Base-by-base conservation (phyloP, 2,113 vertebrate species). In the Nyctibius bracteatus region DNA sequence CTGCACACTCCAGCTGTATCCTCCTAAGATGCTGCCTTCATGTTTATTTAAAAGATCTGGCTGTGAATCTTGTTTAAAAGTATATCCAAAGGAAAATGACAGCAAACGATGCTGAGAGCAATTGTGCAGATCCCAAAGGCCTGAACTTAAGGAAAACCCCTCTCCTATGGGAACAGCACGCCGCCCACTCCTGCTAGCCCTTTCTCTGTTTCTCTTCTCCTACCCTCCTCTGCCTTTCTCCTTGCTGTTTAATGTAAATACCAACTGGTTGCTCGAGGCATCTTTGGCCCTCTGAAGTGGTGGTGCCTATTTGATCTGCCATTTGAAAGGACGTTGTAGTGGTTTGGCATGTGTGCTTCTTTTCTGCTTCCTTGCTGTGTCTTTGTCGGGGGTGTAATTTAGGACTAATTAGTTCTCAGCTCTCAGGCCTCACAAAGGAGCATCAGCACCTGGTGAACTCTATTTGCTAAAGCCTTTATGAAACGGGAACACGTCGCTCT, bases 401-500 rank as follows among this genome's bases (percentile, higher is more conserved):
- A 78, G 67, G 62, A 86, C 92, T 95, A 95, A 96, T 97, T 96
- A 94, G 59, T 94, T 92, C 88, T 74, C 94, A 88, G 72, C 83
- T 94, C 80, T 90, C 88, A 62, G 90, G 58, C 65, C 73, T 82
- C 84, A 87, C 78, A 90, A 92, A 95, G 63, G 88, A 92, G 51
- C 79, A 66, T 81, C 82, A 86, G 88, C 90, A 94, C 93, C 80
- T 93, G 81, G 66, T 80, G 28, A 46, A 58, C 74, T 91, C 75
- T 74, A 9, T 92, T 90, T 97, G 84, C 74, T 88, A 63, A 88
- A 91, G 90, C 82, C 52, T 81, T 66, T 81, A 39, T 81, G 65
- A 86, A 82, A 62, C 3, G 7, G 24, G 86, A 94, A 43, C 67
- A 59, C 8, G 0, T 39, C 9, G 8, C 67, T 90, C 72, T 92